Percentiles rank a stretch among this genome's conserved stretches.
Conservation (phyloP, 2,888 invertebrate species). For the Drosophila siamana region DNA sequence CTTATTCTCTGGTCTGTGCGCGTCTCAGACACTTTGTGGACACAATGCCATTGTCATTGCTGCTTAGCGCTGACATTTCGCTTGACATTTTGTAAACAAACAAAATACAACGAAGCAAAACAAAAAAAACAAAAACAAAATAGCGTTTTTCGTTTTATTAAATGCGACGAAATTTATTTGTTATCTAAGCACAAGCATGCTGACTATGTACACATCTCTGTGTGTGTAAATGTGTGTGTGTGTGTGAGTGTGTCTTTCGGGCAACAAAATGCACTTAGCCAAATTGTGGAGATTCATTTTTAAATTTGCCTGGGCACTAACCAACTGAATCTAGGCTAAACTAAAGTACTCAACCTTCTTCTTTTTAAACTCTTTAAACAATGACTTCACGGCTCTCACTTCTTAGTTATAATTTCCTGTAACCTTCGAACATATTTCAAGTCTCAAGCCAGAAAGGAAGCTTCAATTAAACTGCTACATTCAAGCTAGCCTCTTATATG, state of each 20-base stretch:
- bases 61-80: conserved; percentile 36
- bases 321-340: too few relatives aligned
- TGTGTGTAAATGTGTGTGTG: background rate
- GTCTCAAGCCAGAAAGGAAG: too few relatives aligned
- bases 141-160: conserved; percentile 52
- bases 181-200: conserved; percentile 58
- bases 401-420: too few relatives aligned
- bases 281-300: conserved; percentile 42
- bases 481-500: too few relatives aligned
- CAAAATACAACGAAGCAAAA: conserved; percentile 21
- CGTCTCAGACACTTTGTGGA: conserved; percentile 23
- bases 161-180: conserved; percentile 53
- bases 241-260: background rate
- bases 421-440: too few relatives aligned
- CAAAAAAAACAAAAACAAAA: background rate
- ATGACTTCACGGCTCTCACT: too few relatives aligned
- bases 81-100: conserved; percentile 57
- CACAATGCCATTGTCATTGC: conserved; percentile 41
- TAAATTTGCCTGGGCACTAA: background rate
- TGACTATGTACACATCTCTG: conserved; percentile 7
- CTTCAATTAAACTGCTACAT: too few relatives aligned
- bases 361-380: too few relatives aligned
- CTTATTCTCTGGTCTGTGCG: conserved; percentile 28
- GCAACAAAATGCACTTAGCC: conserved; percentile 39
- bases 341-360: too few relatives aligned